Percentiles rank a stretch among this genome's conserved stretches.
These are phyloP conservation scores for Lycaon pictus DNA, from an alignment of 2,113 vertebrate species.

Conservation along the genomic window DNA sequence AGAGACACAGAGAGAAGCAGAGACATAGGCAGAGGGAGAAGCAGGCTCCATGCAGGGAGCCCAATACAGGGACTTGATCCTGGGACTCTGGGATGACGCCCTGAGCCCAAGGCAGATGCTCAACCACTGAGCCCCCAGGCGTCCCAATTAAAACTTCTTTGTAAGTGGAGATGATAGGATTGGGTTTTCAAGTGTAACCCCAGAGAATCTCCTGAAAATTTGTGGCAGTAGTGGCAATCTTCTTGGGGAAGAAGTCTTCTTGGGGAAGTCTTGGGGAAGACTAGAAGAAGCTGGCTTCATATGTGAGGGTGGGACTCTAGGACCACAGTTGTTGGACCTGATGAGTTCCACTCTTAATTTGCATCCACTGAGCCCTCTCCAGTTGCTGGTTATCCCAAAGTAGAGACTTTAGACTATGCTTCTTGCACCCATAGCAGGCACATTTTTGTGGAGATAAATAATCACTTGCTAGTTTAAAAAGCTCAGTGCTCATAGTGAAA, in stretches of 20 bases:
- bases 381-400: background rate
- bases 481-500: background rate
- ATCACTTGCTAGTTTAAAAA: background rate
- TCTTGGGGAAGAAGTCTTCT: background rate
- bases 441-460: background rate
- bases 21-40: no score
- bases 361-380: background rate
- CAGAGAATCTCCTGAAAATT: background rate
- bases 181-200: background rate
- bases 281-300: conserved; percentile 7
- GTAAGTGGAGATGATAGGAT: background rate
- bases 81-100: no score
- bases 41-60: no score
- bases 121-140: no score
- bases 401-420: background rate
- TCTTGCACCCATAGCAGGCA: background rate
- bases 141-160: background rate
- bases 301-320: background rate
- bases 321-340: background rate
- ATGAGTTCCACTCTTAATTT: background rate
- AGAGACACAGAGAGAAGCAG: no score
- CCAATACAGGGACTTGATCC: no score
- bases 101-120: no score
- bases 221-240: background rate
- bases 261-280: background rate